phyloP scores from a whole-genome alignment of 2,888 invertebrate species.

The Cheilosia grossa region DNA sequence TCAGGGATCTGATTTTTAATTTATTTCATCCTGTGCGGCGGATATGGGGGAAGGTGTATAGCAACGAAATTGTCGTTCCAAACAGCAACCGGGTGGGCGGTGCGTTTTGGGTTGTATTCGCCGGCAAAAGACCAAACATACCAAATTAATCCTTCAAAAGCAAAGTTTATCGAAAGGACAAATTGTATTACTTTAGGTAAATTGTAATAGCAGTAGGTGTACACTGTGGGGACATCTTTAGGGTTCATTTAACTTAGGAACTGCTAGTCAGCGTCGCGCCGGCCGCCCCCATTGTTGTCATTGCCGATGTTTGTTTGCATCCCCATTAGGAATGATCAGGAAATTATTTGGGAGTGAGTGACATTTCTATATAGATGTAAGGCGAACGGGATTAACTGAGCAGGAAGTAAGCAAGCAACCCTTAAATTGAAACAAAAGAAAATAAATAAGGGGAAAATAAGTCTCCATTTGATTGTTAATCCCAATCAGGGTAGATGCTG shows the following conservation, averaged over 20 bases:
- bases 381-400: conserved; percentile 39
- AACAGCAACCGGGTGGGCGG: neutral
- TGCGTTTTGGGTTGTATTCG: neutral
- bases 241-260: conserved; percentile 69
- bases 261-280: neutral
- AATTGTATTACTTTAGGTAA: conserved; percentile 68
- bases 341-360: conserved; percentile 21
- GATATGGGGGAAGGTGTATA: neutral
- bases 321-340: conserved; percentile 49
- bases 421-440: conserved; percentile 60
- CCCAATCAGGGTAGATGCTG: conserved; percentile 30
- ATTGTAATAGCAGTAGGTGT: conserved; percentile 33
- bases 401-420: conserved; percentile 52
- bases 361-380: conserved; percentile 14
- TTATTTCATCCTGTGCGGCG: conserved; percentile 7
- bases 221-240: conserved; percentile 56
- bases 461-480: conserved; percentile 55
- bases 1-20: conserved; percentile 67
- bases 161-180: conserved; percentile 61
- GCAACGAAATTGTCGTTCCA: neutral
- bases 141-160: conserved; percentile 71
- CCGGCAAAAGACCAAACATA: conserved; percentile 54
- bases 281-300: conserved; percentile 10
- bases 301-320: conserved; percentile 68
- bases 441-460: conserved; percentile 50